These are phyloP conservation scores for Drosophila dives DNA, from an alignment of 2,888 invertebrate species.

Conservation along the genomic window DNA sequence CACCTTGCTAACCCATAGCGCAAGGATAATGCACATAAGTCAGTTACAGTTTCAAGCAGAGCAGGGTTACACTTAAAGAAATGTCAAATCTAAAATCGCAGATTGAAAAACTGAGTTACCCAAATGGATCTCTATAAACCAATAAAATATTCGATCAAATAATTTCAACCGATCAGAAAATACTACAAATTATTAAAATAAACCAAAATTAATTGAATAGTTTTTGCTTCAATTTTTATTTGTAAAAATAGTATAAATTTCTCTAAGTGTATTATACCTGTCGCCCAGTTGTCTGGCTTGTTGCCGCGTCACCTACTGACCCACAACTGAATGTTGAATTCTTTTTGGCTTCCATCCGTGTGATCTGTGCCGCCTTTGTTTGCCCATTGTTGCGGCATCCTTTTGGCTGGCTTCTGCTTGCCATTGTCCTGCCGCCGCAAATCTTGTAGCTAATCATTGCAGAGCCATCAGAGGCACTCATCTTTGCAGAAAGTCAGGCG, in stretches of 20 bases:
- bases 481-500: constrained; percentile 49
- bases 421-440: constrained; percentile 66
- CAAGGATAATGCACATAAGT: constrained; percentile 10
- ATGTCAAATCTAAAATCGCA: not conserved
- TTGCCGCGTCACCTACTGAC: constrained; percentile 70
- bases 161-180: not conserved
- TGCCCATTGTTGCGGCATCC: constrained; percentile 62
- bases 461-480: constrained; percentile 34
- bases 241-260: not conserved
- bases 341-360: constrained; percentile 29
- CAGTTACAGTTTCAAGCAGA: constrained; percentile 2
- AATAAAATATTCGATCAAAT: not conserved
- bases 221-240: not conserved
- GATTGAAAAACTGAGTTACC: too few relatives aligned
- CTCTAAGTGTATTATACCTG: constrained; percentile 70
- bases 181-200: not conserved
- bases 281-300: constrained; percentile 66
- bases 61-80: constrained; percentile 32
- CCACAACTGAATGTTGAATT: constrained; percentile 47
- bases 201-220: not conserved
- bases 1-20: constrained; percentile 61
- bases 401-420: constrained; percentile 36
- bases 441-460: constrained; percentile 52
- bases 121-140: not conserved
- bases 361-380: constrained; percentile 69